phyloP scores from a whole-genome alignment of 1,140 invertebrate genomes.

The Zophobas morio region DNA sequence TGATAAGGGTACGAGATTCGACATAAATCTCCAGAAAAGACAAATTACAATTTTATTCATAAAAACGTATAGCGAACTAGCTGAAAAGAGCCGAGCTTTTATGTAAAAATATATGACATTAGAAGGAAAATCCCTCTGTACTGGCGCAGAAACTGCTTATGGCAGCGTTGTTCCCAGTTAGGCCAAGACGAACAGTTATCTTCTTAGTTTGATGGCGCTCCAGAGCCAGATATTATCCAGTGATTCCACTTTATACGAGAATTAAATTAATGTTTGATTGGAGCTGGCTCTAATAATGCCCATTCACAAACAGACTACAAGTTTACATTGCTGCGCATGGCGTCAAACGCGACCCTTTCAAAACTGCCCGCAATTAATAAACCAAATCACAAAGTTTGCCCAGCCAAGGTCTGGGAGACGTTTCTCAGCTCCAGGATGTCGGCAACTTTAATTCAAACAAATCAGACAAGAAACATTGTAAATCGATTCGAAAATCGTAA shows the following conservation, averaged over 20 bases:
- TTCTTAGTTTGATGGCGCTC: constrained; percentile 23
- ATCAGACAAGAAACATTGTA: no score
- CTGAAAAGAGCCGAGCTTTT: constrained; percentile 5
- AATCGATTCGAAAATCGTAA: no score
- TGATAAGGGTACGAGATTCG: constrained; percentile 17
- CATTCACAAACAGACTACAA: constrained; percentile 45
- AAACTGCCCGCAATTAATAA: constrained; percentile 25
- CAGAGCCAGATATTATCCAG: constrained; percentile 43
- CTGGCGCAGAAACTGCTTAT: constrained; percentile 13
- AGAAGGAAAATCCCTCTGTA: constrained; percentile 14
- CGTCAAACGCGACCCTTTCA: constrained; percentile 20
- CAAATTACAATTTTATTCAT: constrained; percentile 37
- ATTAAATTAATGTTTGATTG: constrained; percentile 48
- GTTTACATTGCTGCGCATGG: constrained; percentile 19
- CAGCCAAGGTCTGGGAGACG: no score
- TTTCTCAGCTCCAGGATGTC: no score
- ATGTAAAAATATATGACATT: constrained; percentile 11
- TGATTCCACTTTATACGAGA: constrained; percentile 35
- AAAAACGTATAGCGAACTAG: constrained; percentile 12
- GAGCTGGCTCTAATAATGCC: constrained; percentile 38
- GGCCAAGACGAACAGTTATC: constrained; percentile 14
- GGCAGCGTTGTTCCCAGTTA: constrained; percentile 8
- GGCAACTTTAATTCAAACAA: no score
- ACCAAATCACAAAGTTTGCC: constrained; percentile 2
- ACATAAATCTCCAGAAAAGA: constrained; percentile 7